Evolutionary conservation across 2,888 invertebrate genomes (phyloP), one percentile per base, ranked within the genome.

Genomic region (Byasa hedistus): DNA sequence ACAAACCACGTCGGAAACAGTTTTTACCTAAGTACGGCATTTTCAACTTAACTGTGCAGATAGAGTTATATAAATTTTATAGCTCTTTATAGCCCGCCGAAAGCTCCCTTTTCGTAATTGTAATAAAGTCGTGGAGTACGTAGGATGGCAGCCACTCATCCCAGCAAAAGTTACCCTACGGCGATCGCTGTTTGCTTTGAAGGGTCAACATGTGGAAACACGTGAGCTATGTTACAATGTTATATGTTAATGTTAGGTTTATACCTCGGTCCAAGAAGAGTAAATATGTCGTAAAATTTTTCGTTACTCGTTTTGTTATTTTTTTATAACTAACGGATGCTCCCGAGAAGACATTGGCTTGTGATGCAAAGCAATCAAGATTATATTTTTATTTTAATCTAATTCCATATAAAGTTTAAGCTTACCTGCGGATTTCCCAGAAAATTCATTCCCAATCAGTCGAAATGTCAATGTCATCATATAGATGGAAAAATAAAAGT

Each of bases 61-160:
- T 64, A 21, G 36, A 23, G 23, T 24, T 23, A 24, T n/a, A 54
- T 32, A 19, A 63, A 61, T 61, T 55, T 24, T 32, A 54, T 22
- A 3, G 48, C 27, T 27, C 55, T 60, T 60, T 17, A 48, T 17
- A 56, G 56, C 44, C 60, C 32, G 60, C 44, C 65, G 22, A 19
- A 27, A 17, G 44, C 36, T 44, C 59, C 48, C 64, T 7, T 59
- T 21, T 39, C 24, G 54, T 39, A 21, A n/a, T 54, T 64, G 55
- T 59, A 23, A 57, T 19, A 60, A 63, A 63, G 51, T 19, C 22
- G 48, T 51, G 21, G 55, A 57, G 48, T 63, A 48, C 24, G 44
- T 48, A 63, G 56, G 27, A 56, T n/a, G 44, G 39, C 44, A 24
- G 51, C 57, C 54, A 52, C 58, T 54, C 39, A 52, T 54, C 36